These are phyloP conservation scores for Tangara arthus DNA, from an alignment of 2,797 vertebrate species.

Conservation along the genomic window DNA sequence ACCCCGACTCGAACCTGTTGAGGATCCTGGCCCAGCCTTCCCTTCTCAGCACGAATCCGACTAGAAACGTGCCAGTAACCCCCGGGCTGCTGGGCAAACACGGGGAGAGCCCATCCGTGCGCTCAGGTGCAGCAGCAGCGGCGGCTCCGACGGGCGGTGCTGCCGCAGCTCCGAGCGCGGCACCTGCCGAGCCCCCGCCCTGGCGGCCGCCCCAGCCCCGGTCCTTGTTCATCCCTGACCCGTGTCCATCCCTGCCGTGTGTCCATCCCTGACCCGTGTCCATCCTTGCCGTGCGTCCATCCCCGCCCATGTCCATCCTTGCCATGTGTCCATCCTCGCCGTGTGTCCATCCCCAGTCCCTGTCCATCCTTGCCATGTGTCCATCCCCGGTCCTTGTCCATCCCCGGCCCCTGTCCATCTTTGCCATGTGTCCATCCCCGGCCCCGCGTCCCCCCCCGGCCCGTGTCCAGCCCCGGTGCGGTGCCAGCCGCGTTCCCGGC, in stretches of 20 bases:
- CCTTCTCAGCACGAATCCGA: not conserved
- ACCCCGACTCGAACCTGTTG: not conserved
- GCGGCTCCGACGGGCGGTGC: fast-evolving
- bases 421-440: too few relatives aligned
- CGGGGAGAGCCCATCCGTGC: fast-evolving
- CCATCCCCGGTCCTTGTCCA: too few relatives aligned
- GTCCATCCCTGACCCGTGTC: too few relatives aligned
- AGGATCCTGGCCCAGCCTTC: not conserved
- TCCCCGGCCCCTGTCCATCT: too few relatives aligned
- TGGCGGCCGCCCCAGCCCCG: not conserved
- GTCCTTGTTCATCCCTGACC: too few relatives aligned
- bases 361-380: too few relatives aligned
- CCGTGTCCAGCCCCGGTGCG: not conserved
- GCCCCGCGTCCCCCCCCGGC: too few relatives aligned
- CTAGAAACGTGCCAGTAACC: not conserved
- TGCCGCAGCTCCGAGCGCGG: not conserved
- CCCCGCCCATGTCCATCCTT: not conserved
- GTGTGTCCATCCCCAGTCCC: too few relatives aligned
- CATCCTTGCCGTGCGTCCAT: too few relatives aligned
- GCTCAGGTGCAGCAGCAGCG: not conserved
- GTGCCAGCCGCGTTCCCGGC: not conserved
- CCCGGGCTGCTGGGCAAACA: not conserved
- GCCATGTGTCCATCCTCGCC: not conserved
- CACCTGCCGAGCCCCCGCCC: not conserved
- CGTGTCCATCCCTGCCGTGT: not conserved